Percentiles rank a stretch among this genome's conserved stretches.
phyloP scores from a whole-genome alignment of 2,888 invertebrate genomes.

The Eubasilissa splendida region DNA sequence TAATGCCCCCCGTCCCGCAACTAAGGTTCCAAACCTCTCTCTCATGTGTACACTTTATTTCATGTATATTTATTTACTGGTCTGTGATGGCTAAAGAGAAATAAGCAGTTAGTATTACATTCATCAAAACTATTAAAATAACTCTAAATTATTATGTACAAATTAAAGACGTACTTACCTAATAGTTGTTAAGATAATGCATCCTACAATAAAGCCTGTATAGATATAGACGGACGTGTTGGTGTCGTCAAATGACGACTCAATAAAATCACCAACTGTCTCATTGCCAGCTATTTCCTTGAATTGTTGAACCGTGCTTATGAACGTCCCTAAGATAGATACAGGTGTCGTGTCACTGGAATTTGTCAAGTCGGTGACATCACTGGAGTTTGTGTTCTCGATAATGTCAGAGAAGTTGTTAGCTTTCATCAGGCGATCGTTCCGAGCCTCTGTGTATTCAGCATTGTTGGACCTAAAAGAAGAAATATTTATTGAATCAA shows the following conservation, averaged over 20 bases:
- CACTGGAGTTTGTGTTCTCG: not conserved
- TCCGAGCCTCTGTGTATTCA: constrained; percentile 29
- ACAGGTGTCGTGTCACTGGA: constrained; percentile 24
- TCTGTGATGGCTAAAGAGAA: too few relatives aligned
- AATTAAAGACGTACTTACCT: constrained; percentile 62
- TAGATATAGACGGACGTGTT: constrained; percentile 72
- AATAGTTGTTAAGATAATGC: constrained; percentile 75
- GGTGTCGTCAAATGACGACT: constrained; percentile 52
- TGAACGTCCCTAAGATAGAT: constrained; percentile 64
- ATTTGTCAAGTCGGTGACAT: not conserved
- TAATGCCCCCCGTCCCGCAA: too few relatives aligned
- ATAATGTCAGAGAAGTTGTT: not conserved
- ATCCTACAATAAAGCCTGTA: constrained; percentile 72
- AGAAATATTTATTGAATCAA: not conserved
- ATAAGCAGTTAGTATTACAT: too few relatives aligned
- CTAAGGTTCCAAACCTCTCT: too few relatives aligned
- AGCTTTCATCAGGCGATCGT: not conserved
- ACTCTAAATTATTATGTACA: too few relatives aligned
- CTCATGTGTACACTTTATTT: too few relatives aligned
- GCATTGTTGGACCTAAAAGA: constrained; percentile 50
- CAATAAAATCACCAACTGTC: constrained; percentile 45
- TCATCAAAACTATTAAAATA: too few relatives aligned
- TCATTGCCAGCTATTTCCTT: constrained; percentile 61
- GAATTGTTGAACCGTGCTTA: constrained; percentile 63
- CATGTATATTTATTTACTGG: too few relatives aligned